Evolutionary conservation across 2,113 vertebrate species (phyloP), one percentile per base, ranked within the genome.

Genomic region (Cyphomyrus plagiostoma): DNA sequence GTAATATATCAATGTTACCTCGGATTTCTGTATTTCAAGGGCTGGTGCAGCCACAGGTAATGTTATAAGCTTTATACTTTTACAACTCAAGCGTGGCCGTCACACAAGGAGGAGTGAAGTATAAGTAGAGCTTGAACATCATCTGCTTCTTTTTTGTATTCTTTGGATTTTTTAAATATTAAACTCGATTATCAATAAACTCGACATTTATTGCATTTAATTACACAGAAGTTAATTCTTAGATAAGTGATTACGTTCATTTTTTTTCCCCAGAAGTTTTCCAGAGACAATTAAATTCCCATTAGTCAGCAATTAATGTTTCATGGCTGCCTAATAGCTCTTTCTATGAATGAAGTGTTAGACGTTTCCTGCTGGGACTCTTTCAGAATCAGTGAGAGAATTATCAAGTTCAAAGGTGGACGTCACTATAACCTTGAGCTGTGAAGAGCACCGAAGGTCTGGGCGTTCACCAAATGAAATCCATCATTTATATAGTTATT

Each of bases 231-330:
- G 35, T 89, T 89, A 86, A 89, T 85, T 62, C 89, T 66, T 23
- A 23, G 49, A 80, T 52, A 49, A 89, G 53, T 85, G 89, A 85
- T 39, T 46, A 2, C 17, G 5, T 58, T 26, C 30, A n/a, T 52
- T 89, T 66, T 86, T 42, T 56, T 58, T 8, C 19, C 23, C 70
- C 83, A 85, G 6, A 1, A 89, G 58, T 90, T 88, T 53, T 83
- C 50, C 35, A 45, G 66, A 62, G 88, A 86, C 86, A 88, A 88
- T 88, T 86, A 89, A 89, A 58, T 80, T 53, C 89, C 87, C 84
- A 87, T 90, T 89, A 90, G 66, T 89, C 49, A 21, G 50, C 82
- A 88, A 86, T 90, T 90, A 89, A 89, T 87, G 90, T 82, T 50
- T 82, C 80, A 88, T n/a, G 45, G 42, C 50, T 45, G 53, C 45